Percentiles rank a stretch among this genome's conserved stretches.
Conservation (phyloP, 2,888 invertebrate genomes). For the Tachystola acroxantha region DNA sequence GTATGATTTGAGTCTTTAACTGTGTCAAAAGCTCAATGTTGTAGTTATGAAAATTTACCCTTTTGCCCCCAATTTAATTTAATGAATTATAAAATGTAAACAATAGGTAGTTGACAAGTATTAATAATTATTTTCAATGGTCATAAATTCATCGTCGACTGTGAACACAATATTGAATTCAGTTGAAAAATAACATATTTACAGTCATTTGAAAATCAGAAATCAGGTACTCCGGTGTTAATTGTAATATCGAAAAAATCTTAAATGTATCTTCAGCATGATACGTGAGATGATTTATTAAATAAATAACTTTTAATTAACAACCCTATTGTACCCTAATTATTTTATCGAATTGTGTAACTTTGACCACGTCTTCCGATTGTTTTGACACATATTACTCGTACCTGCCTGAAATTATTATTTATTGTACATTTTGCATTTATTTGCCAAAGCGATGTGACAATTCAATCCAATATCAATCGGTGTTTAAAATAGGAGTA, state of each 20-base stretch:
- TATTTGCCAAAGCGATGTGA: conserved; percentile 8
- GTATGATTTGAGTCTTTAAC: conserved; percentile 42
- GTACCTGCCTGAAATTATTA: no score
- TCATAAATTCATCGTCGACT: no score
- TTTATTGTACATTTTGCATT: conserved; percentile 6
- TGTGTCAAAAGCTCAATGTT: conserved; percentile 69
- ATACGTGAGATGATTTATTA: no score
- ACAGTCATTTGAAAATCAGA: no score
- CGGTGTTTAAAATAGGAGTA: conserved; percentile 11
- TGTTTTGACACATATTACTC: conserved; percentile 4
- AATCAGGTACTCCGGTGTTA: no score
- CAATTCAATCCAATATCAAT: conserved; percentile 3
- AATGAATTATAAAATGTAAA: conserved; percentile 9
- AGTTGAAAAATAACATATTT: no score
- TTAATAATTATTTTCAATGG: no score
- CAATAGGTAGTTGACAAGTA: no score
- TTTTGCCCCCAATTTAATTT: conserved; percentile 10
- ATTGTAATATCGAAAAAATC: no score
- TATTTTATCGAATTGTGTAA: conserved; percentile 6
- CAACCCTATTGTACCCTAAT: not conserved
- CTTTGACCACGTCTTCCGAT: conserved; percentile 17
- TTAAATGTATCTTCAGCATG: no score
- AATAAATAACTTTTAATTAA: no score
- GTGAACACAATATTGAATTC: no score
- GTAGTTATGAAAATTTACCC: conserved; percentile 28